Evolutionary conservation across 1,140 invertebrate genomes (phyloP).

Genomic region (Maconellicoccus hirsutus): DNA sequence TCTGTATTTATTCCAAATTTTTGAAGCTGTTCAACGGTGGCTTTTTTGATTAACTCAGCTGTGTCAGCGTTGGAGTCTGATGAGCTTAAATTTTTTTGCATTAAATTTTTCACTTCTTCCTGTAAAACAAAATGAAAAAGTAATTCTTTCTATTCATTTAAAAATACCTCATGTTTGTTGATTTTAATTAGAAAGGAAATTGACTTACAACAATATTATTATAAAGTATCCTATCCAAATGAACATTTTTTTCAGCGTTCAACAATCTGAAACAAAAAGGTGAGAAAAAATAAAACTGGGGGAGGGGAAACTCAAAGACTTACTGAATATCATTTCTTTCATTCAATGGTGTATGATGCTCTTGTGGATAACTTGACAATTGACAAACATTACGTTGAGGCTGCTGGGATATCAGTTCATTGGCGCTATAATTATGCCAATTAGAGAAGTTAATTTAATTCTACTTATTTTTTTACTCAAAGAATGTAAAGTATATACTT

Average conservation of each 20-base stretch:
- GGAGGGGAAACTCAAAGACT: neutral
- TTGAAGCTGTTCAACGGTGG: neutral
- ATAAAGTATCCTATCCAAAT: neutral
- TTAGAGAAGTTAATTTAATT: no score
- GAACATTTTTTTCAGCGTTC: neutral
- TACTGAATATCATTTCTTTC: neutral
- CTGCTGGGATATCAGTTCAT: no score
- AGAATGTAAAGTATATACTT: no score
- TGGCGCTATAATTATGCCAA: no score
- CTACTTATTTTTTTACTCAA: no score
- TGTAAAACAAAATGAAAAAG: no score
- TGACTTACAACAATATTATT: constrained; percentile 6
- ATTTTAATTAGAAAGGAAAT: no score
- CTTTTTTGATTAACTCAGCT: neutral
- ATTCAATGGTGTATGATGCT: neutral
- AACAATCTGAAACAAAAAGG: neutral
- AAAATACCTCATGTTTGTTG: neutral
- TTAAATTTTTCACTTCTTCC: neutral
- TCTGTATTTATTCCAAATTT: neutral
- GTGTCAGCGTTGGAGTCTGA: neutral
- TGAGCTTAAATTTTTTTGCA: neutral
- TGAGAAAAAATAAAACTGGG: neutral
- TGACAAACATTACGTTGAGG: no score
- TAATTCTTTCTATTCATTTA: no score
- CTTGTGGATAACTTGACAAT: neutral